These are phyloP conservation scores for Dryobates pubescens DNA, from an alignment of 2,797 vertebrate species.

Conservation along the genomic window DNA sequence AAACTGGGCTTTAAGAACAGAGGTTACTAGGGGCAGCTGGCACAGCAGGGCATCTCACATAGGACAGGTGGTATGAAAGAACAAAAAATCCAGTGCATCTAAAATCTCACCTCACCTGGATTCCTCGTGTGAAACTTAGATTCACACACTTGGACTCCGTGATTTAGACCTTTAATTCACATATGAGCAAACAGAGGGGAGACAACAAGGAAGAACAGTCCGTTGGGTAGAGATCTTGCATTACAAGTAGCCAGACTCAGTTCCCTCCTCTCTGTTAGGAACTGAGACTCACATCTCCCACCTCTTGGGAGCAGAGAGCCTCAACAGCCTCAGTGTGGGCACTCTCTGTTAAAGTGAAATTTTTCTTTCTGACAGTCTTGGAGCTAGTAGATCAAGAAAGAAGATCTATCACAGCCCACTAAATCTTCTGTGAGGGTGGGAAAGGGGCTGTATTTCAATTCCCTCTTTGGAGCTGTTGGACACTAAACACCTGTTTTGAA, in stretches of 20 bases:
- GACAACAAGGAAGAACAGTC: not conserved
- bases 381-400: not conserved
- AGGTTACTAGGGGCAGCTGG: not conserved
- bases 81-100: not conserved
- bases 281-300: not conserved
- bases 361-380: not conserved
- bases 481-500: not conserved
- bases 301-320: not conserved
- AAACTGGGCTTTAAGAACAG: not conserved
- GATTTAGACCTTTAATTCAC: not conserved
- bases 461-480: not conserved
- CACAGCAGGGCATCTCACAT: fast-evolving
- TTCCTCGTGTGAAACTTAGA: not conserved
- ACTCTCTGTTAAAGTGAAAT: not conserved
- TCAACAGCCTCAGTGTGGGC: not conserved
- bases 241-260: not conserved
- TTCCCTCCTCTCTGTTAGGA: not conserved
- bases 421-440: not conserved
- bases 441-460: not conserved
- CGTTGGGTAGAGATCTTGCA: not conserved
- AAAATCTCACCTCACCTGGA: not conserved
- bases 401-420: not conserved
- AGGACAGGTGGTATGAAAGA: not conserved
- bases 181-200: not conserved
- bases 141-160: not conserved